These are phyloP conservation scores for Helicoverpa zea DNA, from an alignment of 1,140 invertebrate genomes.

Conservation along the genomic window DNA sequence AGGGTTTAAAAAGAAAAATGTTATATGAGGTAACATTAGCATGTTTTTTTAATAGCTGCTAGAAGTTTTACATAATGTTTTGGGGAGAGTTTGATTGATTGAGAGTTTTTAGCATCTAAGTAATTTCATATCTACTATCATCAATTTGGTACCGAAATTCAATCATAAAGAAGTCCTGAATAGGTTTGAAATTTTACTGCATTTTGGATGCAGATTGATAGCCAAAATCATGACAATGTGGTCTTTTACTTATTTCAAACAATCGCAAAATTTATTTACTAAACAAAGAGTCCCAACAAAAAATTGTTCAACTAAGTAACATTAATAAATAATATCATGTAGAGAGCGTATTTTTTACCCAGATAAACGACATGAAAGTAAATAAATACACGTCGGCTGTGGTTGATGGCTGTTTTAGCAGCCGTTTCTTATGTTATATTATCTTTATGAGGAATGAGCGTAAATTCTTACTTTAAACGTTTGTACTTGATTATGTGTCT, in stretches of 20 bases:
- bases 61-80: not conserved
- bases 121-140: too few relatives aligned
- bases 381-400: slow-evolving; percentile 12
- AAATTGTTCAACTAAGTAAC: not conserved
- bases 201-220: too few relatives aligned
- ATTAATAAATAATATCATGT: not conserved
- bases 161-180: not conserved
- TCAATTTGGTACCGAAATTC: not conserved
- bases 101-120: too few relatives aligned
- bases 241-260: too few relatives aligned
- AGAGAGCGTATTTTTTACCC: slow-evolving; percentile 10
- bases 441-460: slow-evolving; percentile 18
- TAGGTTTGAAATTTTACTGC: not conserved
- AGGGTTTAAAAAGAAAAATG: not conserved
- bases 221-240: too few relatives aligned
- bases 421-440: slow-evolving; percentile 7
- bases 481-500: not conserved
- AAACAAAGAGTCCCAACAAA: too few relatives aligned
- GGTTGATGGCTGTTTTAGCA: slow-evolving; percentile 9
- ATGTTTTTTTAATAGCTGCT: not conserved
- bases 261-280: too few relatives aligned
- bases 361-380: slow-evolving; percentile 1
- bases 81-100: too few relatives aligned
- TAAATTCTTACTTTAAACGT: not conserved
- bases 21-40: not conserved